phyloP scores from a whole-genome alignment of 2,797 vertebrate genomes.

The Acipenser oxyrinchus region DNA sequence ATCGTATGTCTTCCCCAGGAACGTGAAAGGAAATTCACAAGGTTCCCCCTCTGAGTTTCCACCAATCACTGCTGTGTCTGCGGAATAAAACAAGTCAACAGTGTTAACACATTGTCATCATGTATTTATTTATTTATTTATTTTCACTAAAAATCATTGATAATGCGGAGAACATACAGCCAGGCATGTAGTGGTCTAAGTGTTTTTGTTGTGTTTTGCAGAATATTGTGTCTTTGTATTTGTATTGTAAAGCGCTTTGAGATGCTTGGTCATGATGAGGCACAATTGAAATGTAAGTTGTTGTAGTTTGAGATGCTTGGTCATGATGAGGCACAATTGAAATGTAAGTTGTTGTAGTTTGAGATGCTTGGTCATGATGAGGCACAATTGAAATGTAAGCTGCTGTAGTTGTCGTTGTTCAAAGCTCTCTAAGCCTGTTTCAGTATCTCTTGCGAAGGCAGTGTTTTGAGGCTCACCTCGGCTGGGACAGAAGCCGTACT shows the following conservation, averaged over 20 bases:
- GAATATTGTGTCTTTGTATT: neutral
- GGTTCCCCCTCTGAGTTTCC: conserved; percentile 85
- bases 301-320: no score
- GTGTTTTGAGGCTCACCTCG: conserved; percentile 56
- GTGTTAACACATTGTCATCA: neutral
- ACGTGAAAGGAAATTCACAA: conserved; percentile 86
- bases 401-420: no score
- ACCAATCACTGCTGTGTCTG: conserved; percentile 70
- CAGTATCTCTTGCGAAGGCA: neutral
- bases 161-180: neutral
- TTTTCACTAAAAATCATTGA: neutral
- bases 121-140: neutral
- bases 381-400: no score
- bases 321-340: no score
- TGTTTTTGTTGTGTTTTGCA: neutral
- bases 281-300: no score
- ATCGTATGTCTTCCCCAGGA: conserved; percentile 63
- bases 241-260: neutral
- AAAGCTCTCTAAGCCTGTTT: no score
- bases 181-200: conserved; percentile 2
- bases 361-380: no score
- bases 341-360: no score
- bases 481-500: conserved; percentile 85
- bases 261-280: no score
- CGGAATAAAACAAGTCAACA: conserved; percentile 24